Evolutionary conservation across 2,888 invertebrate genomes (phyloP), one percentile per base, ranked within the genome.

Genomic region (Euphydryas editha): DNA sequence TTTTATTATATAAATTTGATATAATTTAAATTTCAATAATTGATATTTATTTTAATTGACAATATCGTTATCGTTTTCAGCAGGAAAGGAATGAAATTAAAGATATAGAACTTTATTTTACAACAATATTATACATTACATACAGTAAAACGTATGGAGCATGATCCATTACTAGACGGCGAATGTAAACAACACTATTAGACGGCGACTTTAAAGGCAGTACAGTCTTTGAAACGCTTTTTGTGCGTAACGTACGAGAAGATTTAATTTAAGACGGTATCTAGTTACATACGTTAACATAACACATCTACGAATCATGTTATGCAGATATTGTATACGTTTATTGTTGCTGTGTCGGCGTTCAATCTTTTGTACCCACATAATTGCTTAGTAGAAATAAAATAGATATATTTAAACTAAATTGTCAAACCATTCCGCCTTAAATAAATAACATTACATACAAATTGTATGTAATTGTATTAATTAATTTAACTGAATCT

Each of bases 191-290:
- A 87, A 77, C 71, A 68, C 70, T 73, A 72, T 77, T 74, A 62
- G 83, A 78, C 87, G 87, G 87, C 79, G 78, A 87, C 85, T 85
- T 84, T 76, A 86, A 88, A 87, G 83, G 80, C 76, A 78, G 80
- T 80, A 79, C 78, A 72, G 78, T 76, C 78, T 75, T 75, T 72
- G 74, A 71, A 77, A 76, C 65, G 72, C 65, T 70, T 71, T 73
- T 75, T 75, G 69, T 72, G 67, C 74, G 61, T 72, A 76, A 81
- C 79, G 81, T 78, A 73, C 78, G 75, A 75, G 73, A 69, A 71
- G 74, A 77, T 74, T 73, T 75, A 76, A 76, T 82, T 74, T 70
- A 59, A 69, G 60, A 70, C 64, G 62, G 30, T 54, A 42, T 65
- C n/a, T 30, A 55, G 36, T 67, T 56, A 47, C 54, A 59, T 54